A percentile compares a stretch with the other conserved stretches of the same genome.
Conservation (phyloP, 1,140 invertebrate species). For the Drosophila nebulosa region DNA sequence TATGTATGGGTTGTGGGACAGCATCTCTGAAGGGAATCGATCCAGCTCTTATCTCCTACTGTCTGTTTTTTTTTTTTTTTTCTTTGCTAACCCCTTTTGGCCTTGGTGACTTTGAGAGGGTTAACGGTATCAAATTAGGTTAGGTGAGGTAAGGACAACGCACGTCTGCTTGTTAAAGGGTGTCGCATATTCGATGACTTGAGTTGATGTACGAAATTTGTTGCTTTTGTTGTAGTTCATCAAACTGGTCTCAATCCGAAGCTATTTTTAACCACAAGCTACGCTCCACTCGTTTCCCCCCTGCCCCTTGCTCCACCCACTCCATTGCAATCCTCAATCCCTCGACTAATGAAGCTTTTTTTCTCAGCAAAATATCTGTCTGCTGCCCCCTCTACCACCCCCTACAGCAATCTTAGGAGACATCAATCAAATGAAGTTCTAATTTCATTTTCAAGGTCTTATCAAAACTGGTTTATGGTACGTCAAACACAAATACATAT, state of each 20-base stretch:
- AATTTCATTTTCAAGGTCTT: constrained; percentile 45
- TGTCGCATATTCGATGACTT: constrained; percentile 18
- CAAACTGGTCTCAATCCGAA: constrained; percentile 44
- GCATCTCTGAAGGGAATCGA: too few relatives aligned
- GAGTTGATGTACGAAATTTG: background rate
- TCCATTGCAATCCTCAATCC: background rate
- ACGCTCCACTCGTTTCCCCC: background rate
- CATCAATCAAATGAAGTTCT: constrained; percentile 50
- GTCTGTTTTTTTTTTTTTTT: too few relatives aligned
- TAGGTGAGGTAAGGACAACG: constrained; percentile 8
- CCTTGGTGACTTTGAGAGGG: too few relatives aligned
- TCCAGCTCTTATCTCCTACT: too few relatives aligned
- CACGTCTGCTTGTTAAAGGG: background rate
- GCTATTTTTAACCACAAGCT: constrained; percentile 46
- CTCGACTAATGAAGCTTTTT: constrained; percentile 7
- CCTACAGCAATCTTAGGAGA: constrained; percentile 25
- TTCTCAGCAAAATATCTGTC: too few relatives aligned
- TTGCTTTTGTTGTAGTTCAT: constrained; percentile 1
- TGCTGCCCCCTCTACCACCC: background rate
- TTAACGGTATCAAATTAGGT: background rate
- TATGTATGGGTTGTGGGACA: too few relatives aligned
- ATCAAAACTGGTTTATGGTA: constrained; percentile 23
- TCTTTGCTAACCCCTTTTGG: too few relatives aligned
- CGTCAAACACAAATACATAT: background rate
- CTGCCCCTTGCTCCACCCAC: background rate